Evolutionary conservation across 2,888 invertebrate species (phyloP), one percentile per base, ranked within the genome.

Genomic region (Amorpha juglandis): DNA sequence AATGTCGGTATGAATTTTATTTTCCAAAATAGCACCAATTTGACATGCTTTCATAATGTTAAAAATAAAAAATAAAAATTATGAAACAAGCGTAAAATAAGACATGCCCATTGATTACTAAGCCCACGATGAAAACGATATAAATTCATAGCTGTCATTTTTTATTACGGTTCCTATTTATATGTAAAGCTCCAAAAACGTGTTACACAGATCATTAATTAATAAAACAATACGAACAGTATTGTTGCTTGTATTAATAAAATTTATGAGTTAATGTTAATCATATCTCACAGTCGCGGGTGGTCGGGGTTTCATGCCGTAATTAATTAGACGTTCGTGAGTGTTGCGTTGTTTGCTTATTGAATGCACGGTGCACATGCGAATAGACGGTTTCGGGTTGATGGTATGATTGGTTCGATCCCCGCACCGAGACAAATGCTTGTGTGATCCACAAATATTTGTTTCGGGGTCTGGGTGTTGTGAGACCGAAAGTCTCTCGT

Each of bases 301-400:
- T 84, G 85, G 84, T 78, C 84, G 77, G 65, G 67, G 73, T 72
- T 74, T 75, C 75, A 76, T 73, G 16, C 63, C 69, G 73, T 80
- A 82, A 87, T 85, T 86, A 87, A 86, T 87, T 79, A 80, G 80
- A 74, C 74, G 75, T 74, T 71, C 78, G 73, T 72, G 76, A 76
- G 74, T 74, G 78, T 70, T 77, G 35, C 12, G 19, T 33, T 63
- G 51, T 63, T 55, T 64, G 55, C 63, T 51, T 51, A 63, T 63
- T 63, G 63, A 63, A 63, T 51, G 19, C 38, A 12, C 38, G 51
- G 51, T 48, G 21, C 63, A 63, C n/a, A 58, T 38, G 63, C 48
- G n/a, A n/a, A n/a, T n/a, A 11, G 35, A 63, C 51, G 19, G 38
- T 63, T 51, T 51, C 51, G 35, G 63, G 38, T 63, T 63, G 48